phyloP scores from a whole-genome alignment of 2,888 invertebrate genomes.

The Mythimna albipuncta region DNA sequence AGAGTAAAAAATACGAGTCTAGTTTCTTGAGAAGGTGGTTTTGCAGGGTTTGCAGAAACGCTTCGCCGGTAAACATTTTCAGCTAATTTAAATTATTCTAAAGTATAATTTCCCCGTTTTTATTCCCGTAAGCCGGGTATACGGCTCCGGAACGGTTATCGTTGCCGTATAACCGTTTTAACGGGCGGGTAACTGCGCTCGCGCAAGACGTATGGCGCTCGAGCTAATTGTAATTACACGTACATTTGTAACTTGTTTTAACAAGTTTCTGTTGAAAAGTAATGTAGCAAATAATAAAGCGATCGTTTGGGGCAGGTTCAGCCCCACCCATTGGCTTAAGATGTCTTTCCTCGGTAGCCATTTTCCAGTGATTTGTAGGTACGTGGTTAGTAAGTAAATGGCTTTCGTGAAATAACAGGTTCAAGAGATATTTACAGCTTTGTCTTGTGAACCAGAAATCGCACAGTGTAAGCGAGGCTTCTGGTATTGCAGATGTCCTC shows the following conservation, averaged over 20 bases:
- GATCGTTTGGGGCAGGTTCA: conserved; percentile 10
- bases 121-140: conserved; percentile 51
- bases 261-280: conserved; percentile 49
- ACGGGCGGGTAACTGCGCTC: conserved; percentile 62
- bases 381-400: background rate
- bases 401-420: background rate
- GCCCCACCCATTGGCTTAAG: background rate
- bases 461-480: background rate
- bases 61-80: conserved; percentile 15
- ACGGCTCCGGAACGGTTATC: conserved; percentile 58
- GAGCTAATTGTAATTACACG: conserved; percentile 60
- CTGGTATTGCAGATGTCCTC: background rate
- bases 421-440: background rate
- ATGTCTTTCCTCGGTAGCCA: background rate
- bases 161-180: conserved; percentile 59
- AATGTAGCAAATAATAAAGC: conserved; percentile 27
- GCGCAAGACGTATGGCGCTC: conserved; percentile 43
- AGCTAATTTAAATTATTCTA: conserved; percentile 15
- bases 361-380: conserved; percentile 1
- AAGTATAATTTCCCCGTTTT: conserved; percentile 46
- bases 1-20: background rate
- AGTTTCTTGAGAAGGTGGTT: background rate
- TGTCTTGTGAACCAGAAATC: background rate
- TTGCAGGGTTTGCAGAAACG: background rate
- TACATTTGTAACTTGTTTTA: conserved; percentile 54